These are phyloP conservation scores for Gorsachius goisagi DNA, from an alignment of 2,113 vertebrate species.

Conservation along the genomic window DNA sequence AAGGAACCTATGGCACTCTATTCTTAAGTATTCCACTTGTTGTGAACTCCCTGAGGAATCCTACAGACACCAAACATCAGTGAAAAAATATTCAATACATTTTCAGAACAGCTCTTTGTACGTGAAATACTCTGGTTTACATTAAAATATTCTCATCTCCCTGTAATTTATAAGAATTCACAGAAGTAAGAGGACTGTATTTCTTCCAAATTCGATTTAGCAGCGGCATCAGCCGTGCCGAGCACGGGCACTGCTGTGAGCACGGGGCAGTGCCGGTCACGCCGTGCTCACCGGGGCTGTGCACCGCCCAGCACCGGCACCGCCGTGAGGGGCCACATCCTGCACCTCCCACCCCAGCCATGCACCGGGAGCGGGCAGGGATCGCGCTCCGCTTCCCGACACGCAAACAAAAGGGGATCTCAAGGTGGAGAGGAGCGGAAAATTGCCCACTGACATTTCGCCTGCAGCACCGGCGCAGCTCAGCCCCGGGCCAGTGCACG, in stretches of 20 bases:
- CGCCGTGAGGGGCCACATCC: fast-evolving
- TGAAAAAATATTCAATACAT: conserved; percentile 55
- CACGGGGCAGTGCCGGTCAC: fast-evolving
- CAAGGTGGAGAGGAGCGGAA: background rate
- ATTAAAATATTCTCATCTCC: conserved; percentile 73
- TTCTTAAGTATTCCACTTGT: conserved; percentile 78
- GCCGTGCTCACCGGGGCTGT: background rate
- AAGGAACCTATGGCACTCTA: conserved; percentile 71
- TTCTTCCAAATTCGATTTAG: background rate
- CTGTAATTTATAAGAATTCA: conserved; percentile 56
- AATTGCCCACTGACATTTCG: background rate
- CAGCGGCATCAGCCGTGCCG: background rate
- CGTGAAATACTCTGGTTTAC: conserved; percentile 59
- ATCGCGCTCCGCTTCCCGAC: background rate
- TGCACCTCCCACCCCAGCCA: background rate
- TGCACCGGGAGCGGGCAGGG: background rate
- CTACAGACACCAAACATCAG: conserved; percentile 66
- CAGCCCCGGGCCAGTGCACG: fast-evolving
- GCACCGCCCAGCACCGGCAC: fast-evolving
- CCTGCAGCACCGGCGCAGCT: background rate
- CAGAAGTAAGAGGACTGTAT: background rate
- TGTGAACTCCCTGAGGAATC: conserved; percentile 72
- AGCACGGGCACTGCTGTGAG: fast-evolving
- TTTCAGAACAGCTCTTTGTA: conserved; percentile 71
- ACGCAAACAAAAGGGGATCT: background rate